Evolutionary conservation across 2,113 vertebrate genomes (phyloP).

Genomic region (Alces alces): DNA sequence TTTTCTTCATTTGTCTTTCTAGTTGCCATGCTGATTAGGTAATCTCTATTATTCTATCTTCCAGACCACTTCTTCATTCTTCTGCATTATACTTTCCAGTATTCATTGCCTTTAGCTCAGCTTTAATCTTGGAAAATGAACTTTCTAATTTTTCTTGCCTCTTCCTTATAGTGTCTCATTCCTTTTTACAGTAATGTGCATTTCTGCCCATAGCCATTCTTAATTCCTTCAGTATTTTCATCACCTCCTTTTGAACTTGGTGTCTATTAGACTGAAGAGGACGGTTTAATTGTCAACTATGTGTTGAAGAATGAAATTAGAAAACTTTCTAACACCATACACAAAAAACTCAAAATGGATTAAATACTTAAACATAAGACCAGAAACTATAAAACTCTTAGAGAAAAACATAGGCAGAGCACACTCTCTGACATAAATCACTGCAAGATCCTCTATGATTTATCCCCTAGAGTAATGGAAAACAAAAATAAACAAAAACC

Average conservation of each 20-base stretch:
- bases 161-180: not conserved
- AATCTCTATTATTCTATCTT: not conserved
- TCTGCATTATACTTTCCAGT: not conserved
- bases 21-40: not conserved
- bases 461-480: not conserved
- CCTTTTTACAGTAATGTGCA: not conserved
- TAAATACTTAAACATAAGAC: not conserved
- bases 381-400: not conserved
- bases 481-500: not conserved
- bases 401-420: not conserved
- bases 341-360: not conserved
- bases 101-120: not conserved
- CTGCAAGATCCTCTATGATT: not conserved
- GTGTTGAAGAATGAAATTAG: not conserved
- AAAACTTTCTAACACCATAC: not conserved
- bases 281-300: not conserved
- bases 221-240: not conserved
- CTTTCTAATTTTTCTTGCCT: not conserved
- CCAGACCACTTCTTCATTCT: not conserved
- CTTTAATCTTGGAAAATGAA: not conserved
- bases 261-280: not conserved
- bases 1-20: not conserved
- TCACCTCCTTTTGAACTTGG: not conserved
- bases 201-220: not conserved
- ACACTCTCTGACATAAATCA: not conserved